These are phyloP conservation scores for Corapipo altera DNA, from an alignment of 2,113 vertebrate genomes.

Conservation along the genomic window DNA sequence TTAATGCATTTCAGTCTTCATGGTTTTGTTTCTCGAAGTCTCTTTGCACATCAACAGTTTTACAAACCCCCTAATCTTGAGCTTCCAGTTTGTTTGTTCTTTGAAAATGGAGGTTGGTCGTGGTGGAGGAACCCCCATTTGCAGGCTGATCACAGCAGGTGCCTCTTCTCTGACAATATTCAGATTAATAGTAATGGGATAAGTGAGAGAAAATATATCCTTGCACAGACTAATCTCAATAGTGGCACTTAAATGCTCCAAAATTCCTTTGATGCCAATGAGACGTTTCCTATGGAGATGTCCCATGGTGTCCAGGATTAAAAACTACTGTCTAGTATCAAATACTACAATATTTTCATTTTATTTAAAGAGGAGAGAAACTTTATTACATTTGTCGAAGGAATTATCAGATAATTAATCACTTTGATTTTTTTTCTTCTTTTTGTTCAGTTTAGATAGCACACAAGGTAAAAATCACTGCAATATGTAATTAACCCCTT, in stretches of 20 bases:
- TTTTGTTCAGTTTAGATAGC: not conserved
- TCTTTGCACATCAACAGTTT: not conserved
- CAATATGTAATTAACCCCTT: too few relatives aligned
- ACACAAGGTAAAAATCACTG: not conserved
- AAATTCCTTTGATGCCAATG: not conserved
- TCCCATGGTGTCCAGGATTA: not conserved
- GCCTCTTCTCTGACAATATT: not conserved
- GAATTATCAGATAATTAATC: not conserved
- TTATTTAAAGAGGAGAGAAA: not conserved
- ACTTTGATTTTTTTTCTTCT: not conserved
- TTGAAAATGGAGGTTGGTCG: not conserved
- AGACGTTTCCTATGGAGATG: not conserved
- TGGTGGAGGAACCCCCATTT: not conserved
- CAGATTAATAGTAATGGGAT: not conserved
- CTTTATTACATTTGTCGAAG: not conserved
- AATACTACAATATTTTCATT: not conserved
- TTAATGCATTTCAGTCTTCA: not conserved
- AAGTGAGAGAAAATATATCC: not conserved
- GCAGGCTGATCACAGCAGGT: not conserved
- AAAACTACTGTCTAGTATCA: not conserved
- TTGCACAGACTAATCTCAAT: not conserved
- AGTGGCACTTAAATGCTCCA: not conserved
- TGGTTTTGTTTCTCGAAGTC: not conserved
- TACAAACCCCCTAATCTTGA: not conserved
- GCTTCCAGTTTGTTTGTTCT: not conserved